phyloP scores from a whole-genome alignment of 1,140 invertebrate species.

The Eriosoma lanigerum region DNA sequence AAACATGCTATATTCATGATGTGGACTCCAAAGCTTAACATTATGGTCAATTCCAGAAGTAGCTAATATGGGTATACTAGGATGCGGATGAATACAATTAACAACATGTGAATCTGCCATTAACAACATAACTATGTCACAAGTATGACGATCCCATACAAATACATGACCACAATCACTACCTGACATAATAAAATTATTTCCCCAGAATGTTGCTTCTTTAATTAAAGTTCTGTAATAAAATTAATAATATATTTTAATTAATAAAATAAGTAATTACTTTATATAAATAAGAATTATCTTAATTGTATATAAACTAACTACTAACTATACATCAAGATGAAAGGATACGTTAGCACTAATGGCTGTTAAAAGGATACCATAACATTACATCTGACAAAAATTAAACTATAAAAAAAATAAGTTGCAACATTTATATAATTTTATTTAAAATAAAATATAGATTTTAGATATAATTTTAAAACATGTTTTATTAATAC shows the following conservation, averaged over 20 bases:
- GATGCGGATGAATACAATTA: slow-evolving; percentile 85
- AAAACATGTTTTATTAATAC: slow-evolving; percentile 57
- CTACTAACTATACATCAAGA: too few species aligned
- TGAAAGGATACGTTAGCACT: too few species aligned
- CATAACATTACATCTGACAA: too few species aligned
- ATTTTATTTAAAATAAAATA: too few species aligned
- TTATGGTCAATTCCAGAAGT: slow-evolving; percentile 90
- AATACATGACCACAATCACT: slow-evolving; percentile 85
- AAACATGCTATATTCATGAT: slow-evolving; percentile 65
- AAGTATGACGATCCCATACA: slow-evolving; percentile 67
- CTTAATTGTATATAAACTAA: too few species aligned
- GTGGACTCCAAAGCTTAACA: slow-evolving; percentile 82
- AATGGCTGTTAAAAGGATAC: too few species aligned
- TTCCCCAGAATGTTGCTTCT: slow-evolving; percentile 86
- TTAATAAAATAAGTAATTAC: too few species aligned
- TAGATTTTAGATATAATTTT: too few species aligned
- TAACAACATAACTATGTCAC: slow-evolving; percentile 73
- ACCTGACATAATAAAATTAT: slow-evolving; percentile 79
- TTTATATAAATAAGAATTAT: too few species aligned
- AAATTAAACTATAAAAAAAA: too few species aligned
- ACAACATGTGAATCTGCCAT: slow-evolving; percentile 85
- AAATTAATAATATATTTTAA: slow-evolving; percentile 58
- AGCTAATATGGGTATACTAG: slow-evolving; percentile 75
- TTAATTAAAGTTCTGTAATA: slow-evolving; percentile 81
- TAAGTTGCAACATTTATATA: too few species aligned